Base-by-base conservation (phyloP, 2,888 invertebrate genomes). In the Abrostola triplasia region DNA sequence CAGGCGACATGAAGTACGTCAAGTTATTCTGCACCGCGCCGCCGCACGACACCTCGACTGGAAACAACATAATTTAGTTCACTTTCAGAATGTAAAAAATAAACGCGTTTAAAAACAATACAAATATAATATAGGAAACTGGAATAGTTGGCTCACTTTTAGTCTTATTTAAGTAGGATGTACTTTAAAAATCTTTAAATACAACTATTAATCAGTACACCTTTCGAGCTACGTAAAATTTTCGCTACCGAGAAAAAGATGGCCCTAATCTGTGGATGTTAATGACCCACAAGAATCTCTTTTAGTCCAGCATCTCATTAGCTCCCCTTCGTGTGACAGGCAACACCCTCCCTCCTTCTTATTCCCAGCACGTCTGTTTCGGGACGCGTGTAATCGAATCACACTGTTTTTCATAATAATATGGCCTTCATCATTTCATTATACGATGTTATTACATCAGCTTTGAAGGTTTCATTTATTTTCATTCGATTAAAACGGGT, bases 1-100 rank as follows among this genome's bases (percentile, higher is more conserved):
- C 96, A 0, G 98, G 98, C 44, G 97, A 98, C 80, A 96, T 96
- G 88, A 98, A 96, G 90, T 98, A 98, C 0, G 98, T 98, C 63
- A 97, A 94, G 90, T 98, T 98, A 91, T 97, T 97, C 85, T 95
- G 95, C 44, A 97, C 96, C 68, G 96, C 95, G 48, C 96, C 96
- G 37, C 96, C 96, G 89, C 98, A 98, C 52, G 96, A 96, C 67
- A 96, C 96, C 78, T 97, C 96, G 88, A 97, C 97, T 97, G 89
- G n/a, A 86, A 85, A 7, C 58, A 12, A 38, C 4, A 10, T n/a
- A 10, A 4, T n/a, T 41, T 5, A 10, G 41, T 41, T n/a, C n/a
- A n/a, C 10, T 41, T 5, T 5, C 11, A n/a, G 10, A n/a, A 11
- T 11, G 41, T 11, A 5, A 4, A 38, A 38, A 6, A n/a, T 4